A percentile compares a stretch with the other conserved stretches of the same genome.
phyloP scores from a whole-genome alignment of 2,888 invertebrate genomes.

The Parnassius orleans region DNA sequence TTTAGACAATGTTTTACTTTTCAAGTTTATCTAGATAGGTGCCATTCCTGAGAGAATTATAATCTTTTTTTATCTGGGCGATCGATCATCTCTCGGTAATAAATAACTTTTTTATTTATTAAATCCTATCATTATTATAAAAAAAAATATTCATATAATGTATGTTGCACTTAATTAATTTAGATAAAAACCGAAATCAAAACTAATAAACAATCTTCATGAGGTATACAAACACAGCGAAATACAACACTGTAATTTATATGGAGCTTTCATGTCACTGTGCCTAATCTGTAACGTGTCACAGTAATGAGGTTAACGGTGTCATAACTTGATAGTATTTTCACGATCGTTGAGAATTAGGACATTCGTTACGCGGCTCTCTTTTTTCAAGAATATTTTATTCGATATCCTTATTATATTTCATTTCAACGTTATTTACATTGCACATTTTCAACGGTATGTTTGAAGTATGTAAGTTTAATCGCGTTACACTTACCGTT shows the following conservation, averaged over 20 bases:
- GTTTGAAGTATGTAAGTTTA: too few species aligned
- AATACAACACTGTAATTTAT: slow-evolving; percentile 17
- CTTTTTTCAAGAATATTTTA: slow-evolving; percentile 3
- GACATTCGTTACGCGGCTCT: background rate
- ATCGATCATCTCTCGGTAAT: too few species aligned
- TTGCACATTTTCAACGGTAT: background rate
- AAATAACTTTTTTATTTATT: too few species aligned
- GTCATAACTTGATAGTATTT: slow-evolving; percentile 18
- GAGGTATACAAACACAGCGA: background rate
- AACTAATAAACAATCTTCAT: background rate
- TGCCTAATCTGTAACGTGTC: slow-evolving; percentile 19
- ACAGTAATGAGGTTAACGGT: slow-evolving; percentile 21
- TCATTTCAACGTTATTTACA: background rate
- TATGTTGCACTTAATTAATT: too few species aligned
- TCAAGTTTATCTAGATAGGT: too few species aligned
- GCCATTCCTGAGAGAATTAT: too few species aligned
- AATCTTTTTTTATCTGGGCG: too few species aligned
- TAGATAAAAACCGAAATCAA: slow-evolving; percentile 1
- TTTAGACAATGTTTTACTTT: too few species aligned
- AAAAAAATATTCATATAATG: too few species aligned
- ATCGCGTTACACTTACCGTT: too few species aligned
- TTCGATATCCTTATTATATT: background rate
- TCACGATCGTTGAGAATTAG: slow-evolving; percentile 9
- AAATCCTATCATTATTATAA: too few species aligned
- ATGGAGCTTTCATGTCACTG: slow-evolving; percentile 4